phyloP scores from a whole-genome alignment of 2,797 vertebrate species.

The Pelodytes ibericus region DNA sequence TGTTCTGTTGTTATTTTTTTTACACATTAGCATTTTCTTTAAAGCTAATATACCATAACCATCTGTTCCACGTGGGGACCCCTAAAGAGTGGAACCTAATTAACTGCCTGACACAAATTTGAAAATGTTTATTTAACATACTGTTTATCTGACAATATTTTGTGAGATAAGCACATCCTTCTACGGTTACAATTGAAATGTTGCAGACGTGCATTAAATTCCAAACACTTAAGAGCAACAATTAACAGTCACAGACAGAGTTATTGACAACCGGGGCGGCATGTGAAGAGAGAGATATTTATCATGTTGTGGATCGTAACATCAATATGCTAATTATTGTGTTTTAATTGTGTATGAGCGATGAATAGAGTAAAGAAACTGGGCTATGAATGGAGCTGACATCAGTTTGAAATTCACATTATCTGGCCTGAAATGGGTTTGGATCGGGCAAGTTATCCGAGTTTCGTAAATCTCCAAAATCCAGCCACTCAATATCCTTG shows the following conservation, averaged over 20 bases:
- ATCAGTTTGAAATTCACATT: too few species aligned
- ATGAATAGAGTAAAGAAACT: too few species aligned
- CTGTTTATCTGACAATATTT: slow-evolving; percentile 22
- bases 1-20: slow-evolving; percentile 5
- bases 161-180: background rate
- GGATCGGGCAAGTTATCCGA: too few species aligned
- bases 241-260: slow-evolving; percentile 34
- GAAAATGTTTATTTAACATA: slow-evolving; percentile 36
- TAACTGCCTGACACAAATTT: background rate
- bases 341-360: background rate
- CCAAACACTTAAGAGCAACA: slow-evolving; percentile 18
- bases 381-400: too few species aligned
- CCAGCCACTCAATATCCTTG: too few species aligned
- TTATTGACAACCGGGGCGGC: slow-evolving; percentile 23
- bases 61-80: slow-evolving; percentile 48
- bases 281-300: slow-evolving; percentile 25
- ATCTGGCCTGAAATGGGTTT: too few species aligned
- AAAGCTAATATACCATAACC: slow-evolving; percentile 31
- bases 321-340: slow-evolving; percentile 34
- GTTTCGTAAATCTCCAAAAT: too few species aligned
- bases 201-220: slow-evolving; percentile 30
- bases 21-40: slow-evolving; percentile 44
- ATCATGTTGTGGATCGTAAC: slow-evolving; percentile 31
- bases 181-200: slow-evolving; percentile 43
- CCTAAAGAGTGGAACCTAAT: slow-evolving; percentile 32